Conservation (phyloP, 2,113 vertebrate genomes). For the Chaetops frenatus region DNA sequence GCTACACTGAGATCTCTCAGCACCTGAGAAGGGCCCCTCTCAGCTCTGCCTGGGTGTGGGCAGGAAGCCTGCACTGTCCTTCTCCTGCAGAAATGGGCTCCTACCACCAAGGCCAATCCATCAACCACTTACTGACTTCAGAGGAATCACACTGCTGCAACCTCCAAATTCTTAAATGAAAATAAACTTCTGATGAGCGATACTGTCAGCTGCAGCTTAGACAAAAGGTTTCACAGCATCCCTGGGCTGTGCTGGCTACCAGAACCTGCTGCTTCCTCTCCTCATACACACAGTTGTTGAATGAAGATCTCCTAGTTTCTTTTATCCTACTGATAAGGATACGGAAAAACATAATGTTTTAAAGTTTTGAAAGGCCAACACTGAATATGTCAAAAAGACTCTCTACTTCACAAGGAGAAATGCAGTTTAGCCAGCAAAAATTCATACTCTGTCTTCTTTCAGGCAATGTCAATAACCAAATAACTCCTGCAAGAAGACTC, state of each 20-base stretch:
- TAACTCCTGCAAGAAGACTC: not conserved
- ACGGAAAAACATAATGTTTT: not conserved
- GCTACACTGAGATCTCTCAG: not conserved
- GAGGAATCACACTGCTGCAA: not conserved
- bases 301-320: not conserved
- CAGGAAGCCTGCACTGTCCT: fast-evolving
- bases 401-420: not conserved
- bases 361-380: not conserved
- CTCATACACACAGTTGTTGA: not conserved
- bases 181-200: not conserved
- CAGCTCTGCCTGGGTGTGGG: fast-evolving
- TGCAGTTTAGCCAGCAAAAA: not conserved
- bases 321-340: not conserved
- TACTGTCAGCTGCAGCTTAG: not conserved
- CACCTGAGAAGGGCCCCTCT: not conserved
- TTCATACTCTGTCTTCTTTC: not conserved
- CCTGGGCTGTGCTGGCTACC: not conserved
- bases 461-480: not conserved
- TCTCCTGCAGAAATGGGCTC: not conserved
- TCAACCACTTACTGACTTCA: not conserved
- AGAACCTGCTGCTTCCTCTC: not conserved
- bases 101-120: not conserved
- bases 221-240: not conserved
- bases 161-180: not conserved
- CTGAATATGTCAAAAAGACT: not conserved